Base-by-base conservation (phyloP, 2,113 vertebrate species). In the Mionectes macconnelli region DNA sequence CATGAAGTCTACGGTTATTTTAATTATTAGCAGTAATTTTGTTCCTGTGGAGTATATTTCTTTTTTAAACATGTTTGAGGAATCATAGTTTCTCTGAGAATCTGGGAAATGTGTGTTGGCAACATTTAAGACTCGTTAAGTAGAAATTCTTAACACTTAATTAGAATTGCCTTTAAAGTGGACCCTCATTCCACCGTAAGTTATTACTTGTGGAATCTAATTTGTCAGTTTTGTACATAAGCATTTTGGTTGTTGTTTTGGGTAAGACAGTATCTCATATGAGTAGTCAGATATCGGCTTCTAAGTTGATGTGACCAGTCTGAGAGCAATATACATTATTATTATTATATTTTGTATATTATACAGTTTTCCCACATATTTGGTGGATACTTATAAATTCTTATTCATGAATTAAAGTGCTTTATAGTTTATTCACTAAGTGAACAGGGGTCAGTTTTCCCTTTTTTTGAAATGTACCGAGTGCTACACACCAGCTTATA, bases 91-190 rank as follows among this genome's bases (percentile, higher is more conserved):
- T 92, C 44, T 55, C 56, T 57, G 28, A 59, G 62, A 90, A 47
- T 84, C 55, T 67, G 55, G 50, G 47, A 90, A 67, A 55, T 52
- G 19, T 0, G 0, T 30, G 31, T 62, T 87, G 55, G n/a, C 0
- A 0, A 44, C 24, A 64, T 68, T 22, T 70, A 67, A 70, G 74
- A 88, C 24, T 79, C 30, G 25, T 67, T 92, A 74, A 90, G 93
- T 92, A 77, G 33, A 47, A 88, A 77, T 74, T 69, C 49, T 86
- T 77, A 82, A 67, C 67, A 35, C 14, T 88, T 90, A 74, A 88
- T 91, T 94, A 68, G 67, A 87, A 67, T 77, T 95, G 28, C 19
- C n/a, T 73, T 90, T 77, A 86, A 67, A 93, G 47, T 63, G 18
- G 47, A 56, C 68, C 17, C 52, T 74, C 13, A 12, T 87, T 83